phyloP scores from a whole-genome alignment of 2,888 invertebrate species.

The Proisotoma minuta region DNA sequence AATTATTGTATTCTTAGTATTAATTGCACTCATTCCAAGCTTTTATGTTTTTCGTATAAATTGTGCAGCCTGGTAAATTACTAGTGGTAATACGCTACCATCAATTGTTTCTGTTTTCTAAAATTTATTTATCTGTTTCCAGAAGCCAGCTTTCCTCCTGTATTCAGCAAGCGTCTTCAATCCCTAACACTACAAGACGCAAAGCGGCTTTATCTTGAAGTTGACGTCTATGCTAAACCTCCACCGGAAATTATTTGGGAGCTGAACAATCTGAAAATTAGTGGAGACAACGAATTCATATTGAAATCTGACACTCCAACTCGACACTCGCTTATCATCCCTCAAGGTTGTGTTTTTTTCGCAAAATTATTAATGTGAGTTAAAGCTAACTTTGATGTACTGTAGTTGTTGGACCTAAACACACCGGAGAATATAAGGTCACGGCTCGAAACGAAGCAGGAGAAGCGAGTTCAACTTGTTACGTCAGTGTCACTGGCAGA shows the following conservation, averaged over 20 bases:
- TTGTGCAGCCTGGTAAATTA: not conserved
- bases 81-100: no score
- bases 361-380: not conserved
- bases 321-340: constrained; percentile 23
- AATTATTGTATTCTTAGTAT: no score
- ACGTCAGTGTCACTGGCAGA: constrained; percentile 18
- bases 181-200: constrained; percentile 68
- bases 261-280: constrained; percentile 61
- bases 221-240: constrained; percentile 73
- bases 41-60: not conserved
- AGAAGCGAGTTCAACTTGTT: constrained; percentile 57
- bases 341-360: constrained; percentile 6
- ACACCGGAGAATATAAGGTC: constrained; percentile 59
- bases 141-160: constrained; percentile 77
- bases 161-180: constrained; percentile 71
- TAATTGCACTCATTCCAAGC: no score
- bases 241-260: constrained; percentile 69
- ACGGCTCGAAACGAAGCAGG: constrained; percentile 69
- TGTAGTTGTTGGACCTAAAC: constrained; percentile 7
- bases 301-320: constrained; percentile 33
- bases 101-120: no score
- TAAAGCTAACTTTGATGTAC: not conserved
- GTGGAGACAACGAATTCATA: constrained; percentile 35
- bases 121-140: constrained; percentile 37
- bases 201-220: constrained; percentile 67